These are phyloP conservation scores for Pseudomyrmex concolor DNA, from an alignment of 1,140 invertebrate species.

Conservation along the genomic window DNA sequence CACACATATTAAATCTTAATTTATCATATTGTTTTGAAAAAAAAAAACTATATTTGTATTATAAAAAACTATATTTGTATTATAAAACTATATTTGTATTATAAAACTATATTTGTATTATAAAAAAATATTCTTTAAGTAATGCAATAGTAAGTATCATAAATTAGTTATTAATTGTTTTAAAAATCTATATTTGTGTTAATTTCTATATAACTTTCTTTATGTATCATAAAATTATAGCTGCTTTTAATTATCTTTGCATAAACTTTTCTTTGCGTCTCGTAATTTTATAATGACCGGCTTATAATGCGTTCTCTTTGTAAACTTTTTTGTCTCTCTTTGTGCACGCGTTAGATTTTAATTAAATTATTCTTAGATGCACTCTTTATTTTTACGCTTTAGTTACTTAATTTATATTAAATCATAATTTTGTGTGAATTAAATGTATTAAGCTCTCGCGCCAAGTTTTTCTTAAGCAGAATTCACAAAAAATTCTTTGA, in stretches of 20 bases:
- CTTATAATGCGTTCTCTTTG: not conserved
- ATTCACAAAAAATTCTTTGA: slow-evolving; percentile 20
- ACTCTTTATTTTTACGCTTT: not conserved
- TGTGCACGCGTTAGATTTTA: not conserved
- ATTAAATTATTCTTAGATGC: not conserved
- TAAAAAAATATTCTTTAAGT: too few relatives aligned
- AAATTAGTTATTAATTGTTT: not conserved
- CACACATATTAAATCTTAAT: too few relatives aligned
- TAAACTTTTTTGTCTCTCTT: not conserved
- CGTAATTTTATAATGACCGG: not conserved
- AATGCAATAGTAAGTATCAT: too few relatives aligned
- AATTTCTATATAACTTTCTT: not conserved
- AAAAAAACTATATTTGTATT: too few relatives aligned
- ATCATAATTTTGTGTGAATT: not conserved
- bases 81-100: too few relatives aligned
- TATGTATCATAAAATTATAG: not conserved
- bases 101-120: too few relatives aligned
- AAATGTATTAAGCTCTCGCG: not conserved
- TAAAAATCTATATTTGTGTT: not conserved
- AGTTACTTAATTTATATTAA: not conserved
- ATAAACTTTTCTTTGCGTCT: not conserved
- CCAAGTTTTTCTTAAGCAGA: not conserved
- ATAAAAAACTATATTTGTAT: too few relatives aligned
- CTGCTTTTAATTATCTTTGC: slow-evolving; percentile 9
- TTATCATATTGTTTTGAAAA: too few relatives aligned